Evolutionary conservation across 1,140 invertebrate species (phyloP), one percentile per base, ranked within the genome.

Genomic region (Lycorma delicatula): DNA sequence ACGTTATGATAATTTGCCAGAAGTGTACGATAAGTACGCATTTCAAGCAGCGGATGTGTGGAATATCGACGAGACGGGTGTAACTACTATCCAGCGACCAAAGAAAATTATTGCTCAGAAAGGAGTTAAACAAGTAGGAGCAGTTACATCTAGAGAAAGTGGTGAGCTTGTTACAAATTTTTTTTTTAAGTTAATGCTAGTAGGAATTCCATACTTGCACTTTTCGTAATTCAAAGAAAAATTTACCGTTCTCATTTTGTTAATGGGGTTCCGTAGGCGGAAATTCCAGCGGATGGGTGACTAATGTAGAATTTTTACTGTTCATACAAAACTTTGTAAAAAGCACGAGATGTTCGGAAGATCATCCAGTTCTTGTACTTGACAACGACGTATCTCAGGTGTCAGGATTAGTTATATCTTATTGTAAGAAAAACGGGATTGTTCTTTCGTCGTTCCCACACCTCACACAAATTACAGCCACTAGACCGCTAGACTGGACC

Each of bases 71-170:
- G 71, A 76, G 58, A 76, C 69, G 5, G 70, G 68, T 1, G 59
- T 69, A 18, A 75, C 70, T 4, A 75, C 74, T 18, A 74, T 77
- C 11, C 70, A 68, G 57, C 66, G 64, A 49, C 66, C 66, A 23
- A 56, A 56, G 16, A 66, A 66, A 60, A 58, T 71, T 47, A 52
- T 71, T 34, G 67, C 66, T 26, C n/a, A 5, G 22, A 69, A 65
- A 63, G 71, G 71, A 22, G 54, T 25, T 7, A 75, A 74, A 62
- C 74, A 77, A 68, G 67, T 77, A 22, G 70, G 73, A 26, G 16
- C 60, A 29, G 58, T 74, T 7, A 72, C 71, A 26, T 73, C 70
- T 25, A 64, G 38, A n/a, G 73, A 77, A 67, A 55, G 72, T 56
- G 71, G 73, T 18, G 62, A 50, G 6, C 60, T 74, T n/a, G 73